Conservation (phyloP, 2,888 invertebrate species). For the Phlogophora meticulosa region DNA sequence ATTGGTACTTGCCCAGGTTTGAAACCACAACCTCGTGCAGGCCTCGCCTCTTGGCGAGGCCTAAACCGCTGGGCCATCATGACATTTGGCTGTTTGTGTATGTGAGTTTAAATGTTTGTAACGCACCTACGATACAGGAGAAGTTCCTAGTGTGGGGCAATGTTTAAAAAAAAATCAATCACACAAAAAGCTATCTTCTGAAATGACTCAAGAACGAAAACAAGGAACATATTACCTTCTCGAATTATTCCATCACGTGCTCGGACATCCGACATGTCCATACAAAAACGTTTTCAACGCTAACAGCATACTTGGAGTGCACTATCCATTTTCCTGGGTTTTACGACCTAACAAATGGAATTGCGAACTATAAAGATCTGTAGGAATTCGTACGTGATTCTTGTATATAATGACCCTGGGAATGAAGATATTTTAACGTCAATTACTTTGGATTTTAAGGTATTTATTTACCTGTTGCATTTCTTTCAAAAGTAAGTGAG, state of each 20-base stretch:
- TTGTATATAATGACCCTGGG: slow-evolving; percentile 10
- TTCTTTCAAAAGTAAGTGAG: no score
- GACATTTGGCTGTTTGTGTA: no score
- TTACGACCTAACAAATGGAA: slow-evolving; percentile 55
- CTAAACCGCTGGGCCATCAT: no score
- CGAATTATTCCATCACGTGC: slow-evolving; percentile 6
- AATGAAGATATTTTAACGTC: slow-evolving; percentile 22
- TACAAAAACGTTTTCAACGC: slow-evolving; percentile 43
- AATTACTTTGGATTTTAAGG: not conserved
- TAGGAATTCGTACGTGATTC: slow-evolving; percentile 38
- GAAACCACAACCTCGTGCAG: no score
- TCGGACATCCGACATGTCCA: not conserved
- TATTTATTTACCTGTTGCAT: slow-evolving; percentile 17
- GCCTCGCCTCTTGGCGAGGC: no score
- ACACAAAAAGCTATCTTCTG: not conserved
- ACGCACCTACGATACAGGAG: no score
- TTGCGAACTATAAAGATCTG: slow-evolving; percentile 20
- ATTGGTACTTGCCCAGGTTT: no score
- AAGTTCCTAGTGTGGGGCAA: no score
- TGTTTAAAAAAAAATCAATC: no score
- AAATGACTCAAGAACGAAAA: no score
- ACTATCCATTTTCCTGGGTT: slow-evolving; percentile 37
- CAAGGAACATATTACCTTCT: not conserved
- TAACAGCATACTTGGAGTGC: slow-evolving; percentile 29
- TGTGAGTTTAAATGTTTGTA: no score